Evolutionary conservation across 2,113 vertebrate species (phyloP).

Genomic region (Saguinus midas): DNA sequence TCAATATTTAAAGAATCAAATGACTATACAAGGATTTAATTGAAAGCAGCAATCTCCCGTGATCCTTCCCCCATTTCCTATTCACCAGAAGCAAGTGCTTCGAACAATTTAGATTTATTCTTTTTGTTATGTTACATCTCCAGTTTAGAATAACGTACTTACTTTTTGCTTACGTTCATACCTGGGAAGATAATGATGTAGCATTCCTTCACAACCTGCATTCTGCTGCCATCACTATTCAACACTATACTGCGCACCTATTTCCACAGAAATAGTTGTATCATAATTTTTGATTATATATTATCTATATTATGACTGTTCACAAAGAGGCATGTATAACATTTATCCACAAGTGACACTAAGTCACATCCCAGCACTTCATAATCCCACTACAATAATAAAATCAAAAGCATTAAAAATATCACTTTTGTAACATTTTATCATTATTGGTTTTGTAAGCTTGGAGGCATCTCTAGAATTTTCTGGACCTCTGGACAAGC

Average conservation of each 20-base stretch:
- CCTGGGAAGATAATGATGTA: background rate
- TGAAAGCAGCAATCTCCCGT: background rate
- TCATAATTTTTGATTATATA: background rate
- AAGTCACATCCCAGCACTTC: background rate
- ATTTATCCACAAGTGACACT: background rate
- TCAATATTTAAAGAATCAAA: background rate
- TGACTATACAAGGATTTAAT: background rate
- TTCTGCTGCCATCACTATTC: background rate
- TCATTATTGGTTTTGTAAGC: background rate
- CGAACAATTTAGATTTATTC: background rate
- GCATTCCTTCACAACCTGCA: background rate
- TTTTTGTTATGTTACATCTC: background rate
- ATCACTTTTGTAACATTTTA: background rate
- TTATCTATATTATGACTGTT: background rate
- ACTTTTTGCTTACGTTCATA: background rate
- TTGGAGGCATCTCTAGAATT: background rate
- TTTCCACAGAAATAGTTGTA: background rate
- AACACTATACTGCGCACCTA: fast-evolving
- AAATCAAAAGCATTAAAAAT: background rate
- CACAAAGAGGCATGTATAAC: background rate
- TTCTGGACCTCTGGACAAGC: background rate
- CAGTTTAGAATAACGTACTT: background rate
- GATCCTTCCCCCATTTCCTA: background rate
- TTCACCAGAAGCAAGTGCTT: background rate
- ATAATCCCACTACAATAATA: background rate